Conservation (phyloP, 1,140 invertebrate species). For the Zaprionus africanus region DNA sequence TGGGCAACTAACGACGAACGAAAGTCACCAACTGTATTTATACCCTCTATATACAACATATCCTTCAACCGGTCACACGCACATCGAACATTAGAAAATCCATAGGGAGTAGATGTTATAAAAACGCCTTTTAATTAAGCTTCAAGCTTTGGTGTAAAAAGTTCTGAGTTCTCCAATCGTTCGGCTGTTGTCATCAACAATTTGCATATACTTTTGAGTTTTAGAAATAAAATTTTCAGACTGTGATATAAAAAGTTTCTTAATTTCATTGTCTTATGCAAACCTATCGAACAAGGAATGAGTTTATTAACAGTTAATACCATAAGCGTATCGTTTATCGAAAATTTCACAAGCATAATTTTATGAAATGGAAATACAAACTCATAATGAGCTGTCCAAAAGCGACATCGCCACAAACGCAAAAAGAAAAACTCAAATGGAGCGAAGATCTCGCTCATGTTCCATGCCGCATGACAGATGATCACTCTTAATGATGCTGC, state of each 20-base stretch:
- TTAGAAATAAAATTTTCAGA: too few relatives aligned
- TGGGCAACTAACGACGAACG: neutral
- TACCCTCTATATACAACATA: neutral
- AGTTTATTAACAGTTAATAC: neutral
- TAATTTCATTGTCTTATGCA: too few relatives aligned
- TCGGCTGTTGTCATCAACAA: neutral
- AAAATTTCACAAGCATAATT: neutral
- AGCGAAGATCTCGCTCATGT: conserved; percentile 57
- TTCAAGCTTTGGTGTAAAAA: neutral
- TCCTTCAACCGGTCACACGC: neutral
- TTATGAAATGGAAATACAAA: conserved; percentile 20
- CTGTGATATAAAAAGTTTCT: too few relatives aligned
- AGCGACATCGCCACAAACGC: conserved; percentile 18
- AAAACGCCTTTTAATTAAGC: conserved; percentile 5
- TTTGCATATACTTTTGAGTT: too few relatives aligned
- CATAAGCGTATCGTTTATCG: neutral
- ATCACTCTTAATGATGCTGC: conserved; percentile 76
- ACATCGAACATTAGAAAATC: conserved; percentile 12
- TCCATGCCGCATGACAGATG: conserved; percentile 60
- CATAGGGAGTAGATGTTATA: conserved; percentile 1
- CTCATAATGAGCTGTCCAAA: conserved; percentile 43
- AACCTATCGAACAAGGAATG: too few relatives aligned
- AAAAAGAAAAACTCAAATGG: conserved; percentile 50
- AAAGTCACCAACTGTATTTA: conserved; percentile 28
- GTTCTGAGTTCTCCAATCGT: neutral